Conservation (phyloP, 2,888 invertebrate species). For the Drosophila fulvimacula region DNA sequence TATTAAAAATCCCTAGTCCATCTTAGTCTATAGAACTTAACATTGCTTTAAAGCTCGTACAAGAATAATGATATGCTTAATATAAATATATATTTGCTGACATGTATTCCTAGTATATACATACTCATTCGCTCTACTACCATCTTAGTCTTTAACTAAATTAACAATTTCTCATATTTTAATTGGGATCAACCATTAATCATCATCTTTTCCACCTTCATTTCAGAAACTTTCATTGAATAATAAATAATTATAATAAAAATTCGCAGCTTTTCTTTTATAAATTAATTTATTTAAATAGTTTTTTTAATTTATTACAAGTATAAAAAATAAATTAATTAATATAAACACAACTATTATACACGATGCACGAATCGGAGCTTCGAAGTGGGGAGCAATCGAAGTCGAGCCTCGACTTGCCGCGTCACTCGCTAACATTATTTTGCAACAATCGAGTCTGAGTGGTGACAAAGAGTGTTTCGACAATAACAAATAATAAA, state of each 20-base stretch:
- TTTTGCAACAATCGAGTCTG: conserved; percentile 32
- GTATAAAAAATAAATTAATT: conserved; percentile 77
- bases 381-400: conserved; percentile 37
- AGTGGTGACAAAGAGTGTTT: conserved; percentile 38
- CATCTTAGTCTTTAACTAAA: too few species aligned
- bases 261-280: conserved; percentile 12
- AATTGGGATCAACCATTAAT: too few species aligned
- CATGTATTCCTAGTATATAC: too few species aligned
- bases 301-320: conserved; percentile 73
- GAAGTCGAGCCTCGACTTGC: conserved; percentile 8
- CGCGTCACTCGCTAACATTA: conserved; percentile 31
- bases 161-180: too few species aligned
- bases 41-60: too few species aligned
- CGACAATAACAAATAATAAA: conserved; percentile 37
- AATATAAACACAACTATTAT: conserved; percentile 71
- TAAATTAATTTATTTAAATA: conserved; percentile 81
- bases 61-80: too few species aligned
- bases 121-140: too few species aligned
- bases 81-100: too few species aligned
- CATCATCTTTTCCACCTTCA: too few species aligned
- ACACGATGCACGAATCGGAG: conserved; percentile 60
- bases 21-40: too few species aligned
- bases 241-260: conserved; percentile 1
- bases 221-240: too few species aligned
- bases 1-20: too few species aligned